These are phyloP conservation scores for Drosophila lini DNA, from an alignment of 1,140 invertebrate species.

Conservation along the genomic window DNA sequence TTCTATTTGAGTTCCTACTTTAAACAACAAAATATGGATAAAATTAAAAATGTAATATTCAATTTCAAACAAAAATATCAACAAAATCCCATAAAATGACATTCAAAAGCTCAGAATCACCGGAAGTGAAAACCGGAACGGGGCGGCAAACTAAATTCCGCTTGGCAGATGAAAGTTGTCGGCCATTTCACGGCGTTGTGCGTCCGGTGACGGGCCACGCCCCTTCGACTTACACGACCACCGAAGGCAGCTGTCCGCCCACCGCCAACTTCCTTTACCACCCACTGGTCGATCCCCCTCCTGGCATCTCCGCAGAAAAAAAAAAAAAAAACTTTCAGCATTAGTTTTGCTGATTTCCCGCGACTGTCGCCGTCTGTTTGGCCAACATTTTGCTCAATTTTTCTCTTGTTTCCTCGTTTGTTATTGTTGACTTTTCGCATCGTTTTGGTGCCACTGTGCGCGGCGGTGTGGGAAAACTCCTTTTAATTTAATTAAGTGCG, in stretches of 20 bases:
- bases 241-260: slow-evolving; percentile 45
- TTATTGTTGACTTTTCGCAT: slow-evolving; percentile 62
- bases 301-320: slow-evolving; percentile 1
- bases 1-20: too few relatives aligned
- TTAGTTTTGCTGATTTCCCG: slow-evolving; percentile 76
- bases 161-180: slow-evolving; percentile 59
- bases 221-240: slow-evolving; percentile 54
- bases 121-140: slow-evolving; percentile 26
- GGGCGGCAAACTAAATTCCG: slow-evolving; percentile 38
- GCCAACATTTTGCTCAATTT: slow-evolving; percentile 31
- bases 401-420: slow-evolving; percentile 36
- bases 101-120: neutral
- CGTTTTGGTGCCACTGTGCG: slow-evolving; percentile 52
- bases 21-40: too few relatives aligned
- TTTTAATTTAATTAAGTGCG: slow-evolving; percentile 83
- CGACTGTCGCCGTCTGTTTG: slow-evolving; percentile 48
- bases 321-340: slow-evolving; percentile 54
- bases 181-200: slow-evolving; percentile 75
- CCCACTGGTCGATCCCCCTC: neutral
- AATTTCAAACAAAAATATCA: neutral
- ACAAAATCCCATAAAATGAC: neutral
- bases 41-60: neutral
- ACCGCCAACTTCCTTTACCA: neutral
- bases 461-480: slow-evolving; percentile 23
- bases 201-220: slow-evolving; percentile 36